These are phyloP conservation scores for Danio tinwini DNA, from an alignment of 2,797 vertebrate species.

Conservation along the genomic window DNA sequence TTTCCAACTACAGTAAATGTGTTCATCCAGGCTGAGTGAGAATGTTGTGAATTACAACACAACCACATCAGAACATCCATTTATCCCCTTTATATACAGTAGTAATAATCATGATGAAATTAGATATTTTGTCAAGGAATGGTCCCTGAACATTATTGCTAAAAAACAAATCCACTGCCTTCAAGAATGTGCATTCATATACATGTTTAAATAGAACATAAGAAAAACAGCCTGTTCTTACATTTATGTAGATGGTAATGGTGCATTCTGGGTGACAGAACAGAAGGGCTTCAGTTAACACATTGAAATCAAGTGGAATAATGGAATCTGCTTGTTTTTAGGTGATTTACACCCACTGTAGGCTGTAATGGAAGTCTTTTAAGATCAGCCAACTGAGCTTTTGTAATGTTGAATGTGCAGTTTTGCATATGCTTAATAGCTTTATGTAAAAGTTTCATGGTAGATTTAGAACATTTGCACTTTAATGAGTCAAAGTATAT, in stretches of 20 bases:
- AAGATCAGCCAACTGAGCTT: not conserved
- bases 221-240: too few species aligned
- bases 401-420: not conserved
- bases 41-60: too few species aligned
- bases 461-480: not conserved
- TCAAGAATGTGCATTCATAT: not conserved
- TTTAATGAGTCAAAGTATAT: not conserved
- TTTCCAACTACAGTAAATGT: too few species aligned
- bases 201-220: not conserved
- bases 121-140: not conserved
- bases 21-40: too few species aligned
- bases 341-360: not conserved
- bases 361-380: conserved; percentile 1
- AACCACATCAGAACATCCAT: too few species aligned
- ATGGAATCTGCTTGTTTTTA: conserved; percentile 16
- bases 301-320: conserved; percentile 32
- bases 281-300: not conserved
- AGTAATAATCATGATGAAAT: not conserved
- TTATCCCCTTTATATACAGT: not conserved
- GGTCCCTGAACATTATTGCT: too few species aligned
- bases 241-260: not conserved
- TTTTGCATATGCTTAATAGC: not conserved
- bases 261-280: not conserved
- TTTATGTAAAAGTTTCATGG: not conserved
- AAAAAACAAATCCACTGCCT: not conserved